Evolutionary conservation across 2,797 vertebrate genomes (phyloP).

Genomic region (Microcaecilia unicolor): DNA sequence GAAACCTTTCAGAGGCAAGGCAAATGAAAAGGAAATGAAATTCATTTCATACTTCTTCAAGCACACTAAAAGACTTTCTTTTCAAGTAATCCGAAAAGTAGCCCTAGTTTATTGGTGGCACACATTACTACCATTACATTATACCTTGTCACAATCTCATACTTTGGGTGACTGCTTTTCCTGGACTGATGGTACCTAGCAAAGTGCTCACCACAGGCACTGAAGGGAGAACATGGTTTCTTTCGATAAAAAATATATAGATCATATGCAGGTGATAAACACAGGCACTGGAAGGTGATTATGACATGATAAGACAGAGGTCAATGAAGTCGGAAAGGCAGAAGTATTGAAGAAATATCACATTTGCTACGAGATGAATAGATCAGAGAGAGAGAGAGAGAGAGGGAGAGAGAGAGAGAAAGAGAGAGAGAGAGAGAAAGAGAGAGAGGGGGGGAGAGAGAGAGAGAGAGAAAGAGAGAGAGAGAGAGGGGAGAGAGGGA

Average conservation of each 20-base stretch:
- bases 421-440: no score
- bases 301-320: conserved; percentile 51
- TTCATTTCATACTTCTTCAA: conserved; percentile 98
- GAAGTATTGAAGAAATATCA: conserved; percentile 16
- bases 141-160: conserved; percentile 68
- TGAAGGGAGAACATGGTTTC: conserved; percentile 29
- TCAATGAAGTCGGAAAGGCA: conserved; percentile 43
- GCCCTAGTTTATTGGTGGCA: conserved; percentile 70
- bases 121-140: conserved; percentile 70
- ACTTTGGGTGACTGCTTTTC: conserved; percentile 65
- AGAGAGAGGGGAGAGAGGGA: no score
- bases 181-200: conserved; percentile 51
- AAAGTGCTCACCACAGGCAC: conserved; percentile 37
- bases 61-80: conserved; percentile 78
- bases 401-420: no score
- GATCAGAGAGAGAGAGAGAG: no score
- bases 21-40: conserved; percentile 94
- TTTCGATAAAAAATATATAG: conserved; percentile 53
- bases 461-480: no score
- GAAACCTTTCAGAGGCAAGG: conserved; percentile 87
- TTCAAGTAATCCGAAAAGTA: conserved; percentile 71
- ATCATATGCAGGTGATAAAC: conserved; percentile 45
- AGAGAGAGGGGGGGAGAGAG: no score
- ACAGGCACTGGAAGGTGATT: conserved; percentile 47
- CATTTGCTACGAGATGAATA: conserved; percentile 35